A percentile compares a stretch with the other conserved stretches of the same genome.
Evolutionary conservation across 2,797 vertebrate species (phyloP).

Genomic region (Pseudochirops corinnae): DNA sequence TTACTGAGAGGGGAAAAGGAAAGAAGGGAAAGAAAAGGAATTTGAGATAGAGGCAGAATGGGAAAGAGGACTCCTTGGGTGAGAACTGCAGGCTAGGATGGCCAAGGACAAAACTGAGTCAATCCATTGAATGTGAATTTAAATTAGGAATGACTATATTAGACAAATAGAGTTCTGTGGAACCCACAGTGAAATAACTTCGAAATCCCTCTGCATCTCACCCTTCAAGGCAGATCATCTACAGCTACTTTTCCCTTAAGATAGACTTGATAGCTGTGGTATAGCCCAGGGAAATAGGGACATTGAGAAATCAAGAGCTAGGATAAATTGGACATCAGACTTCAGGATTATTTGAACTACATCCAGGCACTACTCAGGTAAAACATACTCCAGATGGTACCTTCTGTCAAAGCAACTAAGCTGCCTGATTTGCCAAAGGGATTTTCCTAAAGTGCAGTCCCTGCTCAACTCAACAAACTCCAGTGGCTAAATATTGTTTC

Average conservation of each 20-base stretch:
- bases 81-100: too few species aligned
- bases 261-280: background rate
- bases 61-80: too few species aligned
- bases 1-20: too few species aligned
- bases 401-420: background rate
- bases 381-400: slow-evolving; percentile 38
- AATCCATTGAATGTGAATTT: too few species aligned
- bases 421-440: slow-evolving; percentile 47
- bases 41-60: too few species aligned
- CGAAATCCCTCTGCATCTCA: background rate
- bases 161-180: slow-evolving; percentile 41
- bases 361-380: slow-evolving; percentile 60
- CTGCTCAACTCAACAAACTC: too few species aligned
- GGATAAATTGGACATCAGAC: slow-evolving; percentile 59
- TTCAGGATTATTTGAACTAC: slow-evolving; percentile 56
- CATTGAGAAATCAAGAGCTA: slow-evolving; percentile 28
- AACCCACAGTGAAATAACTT: slow-evolving; percentile 20
- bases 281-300: background rate
- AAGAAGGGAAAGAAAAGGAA: too few species aligned
- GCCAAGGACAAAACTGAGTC: too few species aligned
- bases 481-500: too few species aligned
- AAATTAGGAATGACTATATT: slow-evolving; percentile 12
- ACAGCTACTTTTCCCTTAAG: background rate
- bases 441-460: too few species aligned
- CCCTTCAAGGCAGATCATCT: background rate